These are phyloP conservation scores for Microctonus aethiopoides DNA, from an alignment of 2,888 invertebrate species.

Conservation along the genomic window DNA sequence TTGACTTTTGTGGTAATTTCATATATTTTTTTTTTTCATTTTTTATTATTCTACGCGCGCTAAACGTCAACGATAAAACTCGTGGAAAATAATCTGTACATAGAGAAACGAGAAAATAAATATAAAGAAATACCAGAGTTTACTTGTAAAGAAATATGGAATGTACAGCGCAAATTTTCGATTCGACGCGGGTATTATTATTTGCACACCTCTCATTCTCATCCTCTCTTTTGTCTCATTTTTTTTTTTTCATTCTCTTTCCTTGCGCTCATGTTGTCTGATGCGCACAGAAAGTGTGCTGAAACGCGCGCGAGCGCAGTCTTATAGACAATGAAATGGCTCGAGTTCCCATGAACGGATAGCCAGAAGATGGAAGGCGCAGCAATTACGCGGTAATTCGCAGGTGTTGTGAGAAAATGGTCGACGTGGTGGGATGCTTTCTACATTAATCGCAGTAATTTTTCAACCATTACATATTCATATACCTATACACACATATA, in stretches of 20 bases:
- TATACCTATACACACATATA: conserved; percentile 15
- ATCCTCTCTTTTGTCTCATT: conserved; percentile 1
- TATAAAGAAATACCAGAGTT: conserved; percentile 15
- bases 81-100: conserved; percentile 4
- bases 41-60: background rate
- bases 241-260: conserved; percentile 14
- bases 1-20: background rate
- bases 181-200: conserved; percentile 62
- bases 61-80: background rate
- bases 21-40: background rate
- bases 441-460: conserved; percentile 64
- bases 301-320: conserved; percentile 36
- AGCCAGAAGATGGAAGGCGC: conserved; percentile 53
- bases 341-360: conserved; percentile 61
- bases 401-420: conserved; percentile 65
- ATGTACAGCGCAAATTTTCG: conserved; percentile 50
- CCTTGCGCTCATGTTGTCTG: conserved; percentile 8
- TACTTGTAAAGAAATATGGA: conserved; percentile 17
- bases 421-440: conserved; percentile 60
- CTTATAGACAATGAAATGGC: conserved; percentile 62
- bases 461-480: conserved; percentile 59
- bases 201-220: conserved; percentile 23
- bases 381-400: conserved; percentile 65
- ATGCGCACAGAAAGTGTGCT: background rate
- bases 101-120: conserved; percentile 26